Evolutionary conservation across 1,140 invertebrate species (phyloP).

Genomic region (Pseudachorutes palmiensis): DNA sequence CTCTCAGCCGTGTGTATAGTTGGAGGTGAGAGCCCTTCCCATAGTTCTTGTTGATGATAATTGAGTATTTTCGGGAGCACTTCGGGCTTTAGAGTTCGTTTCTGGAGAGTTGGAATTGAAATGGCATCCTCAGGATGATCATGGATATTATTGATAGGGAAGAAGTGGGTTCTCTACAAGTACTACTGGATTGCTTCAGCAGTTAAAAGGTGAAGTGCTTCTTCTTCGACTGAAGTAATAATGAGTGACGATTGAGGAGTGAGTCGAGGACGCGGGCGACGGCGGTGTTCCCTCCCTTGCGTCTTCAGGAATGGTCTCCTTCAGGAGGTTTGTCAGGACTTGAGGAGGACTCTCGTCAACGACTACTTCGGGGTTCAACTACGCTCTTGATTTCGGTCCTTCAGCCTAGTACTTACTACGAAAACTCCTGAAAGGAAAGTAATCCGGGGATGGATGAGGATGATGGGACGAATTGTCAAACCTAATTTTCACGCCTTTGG

Average conservation of each 20-base stretch:
- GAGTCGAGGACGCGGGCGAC: background rate
- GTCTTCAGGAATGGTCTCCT: slow-evolving; percentile 5
- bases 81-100: background rate
- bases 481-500: background rate
- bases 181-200: slow-evolving; percentile 16
- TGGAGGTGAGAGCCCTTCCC: background rate
- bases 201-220: slow-evolving; percentile 18
- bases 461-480: background rate
- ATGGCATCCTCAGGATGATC: background rate
- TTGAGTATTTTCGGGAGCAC: slow-evolving; percentile 34
- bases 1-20: slow-evolving; percentile 1
- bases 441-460: background rate
- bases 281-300: background rate
- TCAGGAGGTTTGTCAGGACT: slow-evolving; percentile 15
- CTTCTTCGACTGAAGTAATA: slow-evolving; percentile 9
- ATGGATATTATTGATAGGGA: background rate
- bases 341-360: slow-evolving; percentile 9
- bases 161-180: background rate
- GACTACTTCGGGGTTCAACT: slow-evolving; percentile 13
- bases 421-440: background rate
- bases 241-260: slow-evolving; percentile 11
- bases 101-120: slow-evolving; percentile 1
- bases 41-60: slow-evolving; percentile 31
- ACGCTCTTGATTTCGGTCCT: slow-evolving; percentile 24
- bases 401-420: background rate